These are phyloP conservation scores for Leuciscus idus DNA, from an alignment of 2,113 vertebrate species.

Conservation along the genomic window DNA sequence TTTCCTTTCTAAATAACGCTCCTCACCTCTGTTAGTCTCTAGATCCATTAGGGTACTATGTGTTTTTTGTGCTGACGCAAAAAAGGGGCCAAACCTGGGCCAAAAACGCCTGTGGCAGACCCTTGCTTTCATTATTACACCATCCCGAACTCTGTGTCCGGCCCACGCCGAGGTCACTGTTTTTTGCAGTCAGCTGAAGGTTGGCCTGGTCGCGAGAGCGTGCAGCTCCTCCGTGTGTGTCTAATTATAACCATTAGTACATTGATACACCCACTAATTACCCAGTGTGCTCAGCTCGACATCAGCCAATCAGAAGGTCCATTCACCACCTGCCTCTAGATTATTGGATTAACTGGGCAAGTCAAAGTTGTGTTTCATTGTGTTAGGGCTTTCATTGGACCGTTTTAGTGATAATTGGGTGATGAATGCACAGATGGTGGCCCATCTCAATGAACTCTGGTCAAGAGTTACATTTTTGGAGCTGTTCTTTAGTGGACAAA, in stretches of 20 bases:
- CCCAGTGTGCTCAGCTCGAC: slow-evolving; percentile 28
- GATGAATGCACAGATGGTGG: slow-evolving; percentile 61
- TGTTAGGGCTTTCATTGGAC: slow-evolving; percentile 52
- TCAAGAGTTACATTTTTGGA: slow-evolving; percentile 35
- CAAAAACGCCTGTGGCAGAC: background rate
- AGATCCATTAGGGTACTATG: slow-evolving; percentile 41
- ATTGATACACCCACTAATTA: slow-evolving; percentile 52
- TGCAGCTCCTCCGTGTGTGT: slow-evolving; percentile 55
- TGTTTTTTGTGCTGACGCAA: slow-evolving; percentile 47
- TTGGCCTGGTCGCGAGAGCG: slow-evolving; percentile 24
- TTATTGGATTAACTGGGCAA: slow-evolving; percentile 61
- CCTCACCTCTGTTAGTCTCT: slow-evolving; percentile 16
- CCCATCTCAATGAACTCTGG: slow-evolving; percentile 41
- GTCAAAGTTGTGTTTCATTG: slow-evolving; percentile 50
- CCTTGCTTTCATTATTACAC: slow-evolving; percentile 39
- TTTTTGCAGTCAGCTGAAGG: slow-evolving; percentile 36
- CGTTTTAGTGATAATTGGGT: slow-evolving; percentile 58
- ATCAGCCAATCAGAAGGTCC: slow-evolving; percentile 56
- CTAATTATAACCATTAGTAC: slow-evolving; percentile 63
- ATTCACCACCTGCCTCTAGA: slow-evolving; percentile 43
- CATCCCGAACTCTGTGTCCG: slow-evolving; percentile 39
- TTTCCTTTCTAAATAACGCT: slow-evolving; percentile 50
- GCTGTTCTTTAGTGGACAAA: slow-evolving; percentile 33
- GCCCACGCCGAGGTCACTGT: slow-evolving; percentile 47
- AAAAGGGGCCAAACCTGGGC: background rate